Conservation (phyloP, 1,140 invertebrate species). For the Theocolax elegans region DNA sequence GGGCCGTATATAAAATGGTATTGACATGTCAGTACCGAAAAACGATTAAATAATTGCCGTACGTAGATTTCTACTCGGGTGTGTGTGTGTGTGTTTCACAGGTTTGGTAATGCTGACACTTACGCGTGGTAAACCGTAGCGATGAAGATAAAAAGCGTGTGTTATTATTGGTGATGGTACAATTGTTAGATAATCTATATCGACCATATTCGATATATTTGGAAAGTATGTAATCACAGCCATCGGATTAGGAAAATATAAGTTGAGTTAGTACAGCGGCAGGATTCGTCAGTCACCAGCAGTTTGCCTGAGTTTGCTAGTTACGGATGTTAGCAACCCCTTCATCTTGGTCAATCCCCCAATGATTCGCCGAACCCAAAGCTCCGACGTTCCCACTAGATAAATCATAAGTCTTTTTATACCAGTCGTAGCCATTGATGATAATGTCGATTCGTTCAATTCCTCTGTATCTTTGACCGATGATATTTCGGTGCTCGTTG, state of each 20-base stretch:
- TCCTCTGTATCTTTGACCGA: constrained; percentile 18
- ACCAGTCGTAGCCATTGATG: constrained; percentile 50
- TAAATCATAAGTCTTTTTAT: constrained; percentile 59
- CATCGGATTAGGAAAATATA: constrained; percentile 29
- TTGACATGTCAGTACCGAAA: too few relatives aligned
- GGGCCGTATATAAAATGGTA: too few relatives aligned
- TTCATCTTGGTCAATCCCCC: constrained; percentile 51
- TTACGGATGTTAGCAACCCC: constrained; percentile 48
- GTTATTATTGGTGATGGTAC: too few relatives aligned
- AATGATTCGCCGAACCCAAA: constrained; percentile 52
- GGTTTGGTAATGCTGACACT: too few relatives aligned
- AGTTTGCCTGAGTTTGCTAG: constrained; percentile 42
- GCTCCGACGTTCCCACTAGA: constrained; percentile 52
- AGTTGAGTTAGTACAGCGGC: too few relatives aligned
- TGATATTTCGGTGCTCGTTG: constrained; percentile 35
- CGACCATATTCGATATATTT: too few relatives aligned
- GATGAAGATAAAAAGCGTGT: too few relatives aligned
- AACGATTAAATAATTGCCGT: too few relatives aligned
- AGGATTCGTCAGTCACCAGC: constrained; percentile 36
- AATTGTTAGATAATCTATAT: too few relatives aligned
- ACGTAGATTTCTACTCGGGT: too few relatives aligned
- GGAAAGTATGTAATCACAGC: constrained; percentile 42
- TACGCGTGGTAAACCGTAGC: too few relatives aligned
- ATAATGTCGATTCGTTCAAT: constrained; percentile 46
- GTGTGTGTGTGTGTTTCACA: too few relatives aligned